Evolutionary conservation across 2,113 vertebrate species (phyloP).

Genomic region (Prochilodus magdalenae): DNA sequence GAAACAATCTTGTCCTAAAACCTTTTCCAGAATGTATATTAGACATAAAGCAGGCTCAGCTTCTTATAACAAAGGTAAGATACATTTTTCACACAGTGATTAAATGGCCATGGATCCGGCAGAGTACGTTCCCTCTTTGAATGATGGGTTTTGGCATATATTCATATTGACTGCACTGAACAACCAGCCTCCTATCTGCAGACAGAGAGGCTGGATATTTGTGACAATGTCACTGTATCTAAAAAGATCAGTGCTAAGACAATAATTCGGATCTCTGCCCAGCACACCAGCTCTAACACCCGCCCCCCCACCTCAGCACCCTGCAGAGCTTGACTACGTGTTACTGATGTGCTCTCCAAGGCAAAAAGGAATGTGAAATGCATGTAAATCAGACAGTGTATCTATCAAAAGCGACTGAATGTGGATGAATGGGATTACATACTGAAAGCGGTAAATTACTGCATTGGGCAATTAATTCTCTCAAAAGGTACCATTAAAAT

Average conservation of each 20-base stretch:
- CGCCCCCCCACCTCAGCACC: background rate
- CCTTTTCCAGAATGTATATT: background rate
- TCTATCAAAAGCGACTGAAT: slow-evolving; percentile 32
- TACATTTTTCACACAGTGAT: slow-evolving; percentile 23
- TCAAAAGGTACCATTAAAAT: slow-evolving; percentile 9
- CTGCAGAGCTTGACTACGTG: slow-evolving; percentile 5
- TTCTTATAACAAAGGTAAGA: background rate
- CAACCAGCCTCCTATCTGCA: background rate
- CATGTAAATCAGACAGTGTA: slow-evolving; percentile 43
- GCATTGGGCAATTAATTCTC: slow-evolving; percentile 29
- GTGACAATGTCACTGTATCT: slow-evolving; percentile 25
- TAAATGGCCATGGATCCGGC: slow-evolving; percentile 50
- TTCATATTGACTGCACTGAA: background rate
- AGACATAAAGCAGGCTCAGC: background rate
- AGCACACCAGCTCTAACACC: background rate
- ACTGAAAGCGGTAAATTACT: slow-evolving; percentile 42
- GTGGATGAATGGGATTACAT: slow-evolving; percentile 43
- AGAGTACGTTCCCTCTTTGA: slow-evolving; percentile 49
- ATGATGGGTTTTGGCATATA: slow-evolving; percentile 20
- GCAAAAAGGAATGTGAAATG: slow-evolving; percentile 14
- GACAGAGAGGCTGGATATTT: slow-evolving; percentile 27
- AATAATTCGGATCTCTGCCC: slow-evolving; percentile 16
- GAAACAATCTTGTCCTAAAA: background rate
- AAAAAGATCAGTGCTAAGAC: slow-evolving; percentile 19
- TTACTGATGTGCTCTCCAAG: slow-evolving; percentile 19